Evolutionary conservation across 2,797 vertebrate genomes (phyloP).

Genomic region (Anguilla megastoma): DNA sequence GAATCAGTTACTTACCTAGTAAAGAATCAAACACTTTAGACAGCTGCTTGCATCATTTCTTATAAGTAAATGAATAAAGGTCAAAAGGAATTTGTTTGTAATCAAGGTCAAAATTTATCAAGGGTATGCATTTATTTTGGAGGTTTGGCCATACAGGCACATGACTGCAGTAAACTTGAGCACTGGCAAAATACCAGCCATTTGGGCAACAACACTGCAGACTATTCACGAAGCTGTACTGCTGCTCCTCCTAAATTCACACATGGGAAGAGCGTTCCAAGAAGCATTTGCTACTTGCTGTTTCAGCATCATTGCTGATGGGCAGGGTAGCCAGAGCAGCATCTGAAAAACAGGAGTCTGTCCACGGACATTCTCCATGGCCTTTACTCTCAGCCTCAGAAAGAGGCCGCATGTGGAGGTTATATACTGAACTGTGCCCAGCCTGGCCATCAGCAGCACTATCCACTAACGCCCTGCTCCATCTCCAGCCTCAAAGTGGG

Average conservation of each 20-base stretch:
- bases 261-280: background rate
- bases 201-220: background rate
- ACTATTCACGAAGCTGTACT: background rate
- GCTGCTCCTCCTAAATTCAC: background rate
- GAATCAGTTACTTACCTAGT: background rate
- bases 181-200: background rate
- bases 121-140: background rate
- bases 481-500: background rate
- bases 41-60: background rate
- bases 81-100: background rate
- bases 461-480: background rate
- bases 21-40: background rate
- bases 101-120: background rate
- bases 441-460: background rate
- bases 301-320: background rate
- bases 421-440: background rate
- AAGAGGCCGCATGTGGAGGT: background rate
- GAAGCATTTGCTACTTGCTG: background rate
- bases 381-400: background rate
- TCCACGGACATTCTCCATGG: background rate
- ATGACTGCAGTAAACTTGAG: background rate
- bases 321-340: background rate
- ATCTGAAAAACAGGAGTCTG: background rate
- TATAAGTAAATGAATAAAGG: background rate
- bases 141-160: background rate